These are phyloP conservation scores for Scolanthus callimorphus DNA, from an alignment of 92 coral and sea anemone species.

Conservation along the genomic window DNA sequence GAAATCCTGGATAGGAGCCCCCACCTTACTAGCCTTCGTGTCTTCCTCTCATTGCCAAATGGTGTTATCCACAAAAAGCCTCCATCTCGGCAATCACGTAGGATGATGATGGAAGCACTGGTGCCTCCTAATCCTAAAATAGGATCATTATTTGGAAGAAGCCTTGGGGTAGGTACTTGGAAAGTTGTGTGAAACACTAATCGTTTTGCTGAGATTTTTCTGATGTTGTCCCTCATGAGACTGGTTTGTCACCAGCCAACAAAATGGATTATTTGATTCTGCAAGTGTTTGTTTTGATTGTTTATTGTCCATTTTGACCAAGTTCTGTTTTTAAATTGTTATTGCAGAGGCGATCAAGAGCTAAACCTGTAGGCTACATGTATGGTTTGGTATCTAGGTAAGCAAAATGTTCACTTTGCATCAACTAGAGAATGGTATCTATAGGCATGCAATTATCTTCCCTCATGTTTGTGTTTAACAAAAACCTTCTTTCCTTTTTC, in stretches of 20 bases:
- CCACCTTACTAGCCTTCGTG: constrained; percentile 84
- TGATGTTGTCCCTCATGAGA: no score
- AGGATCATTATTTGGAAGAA: constrained; percentile 82
- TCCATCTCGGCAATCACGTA: constrained; percentile 13
- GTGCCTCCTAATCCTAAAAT: constrained; percentile 74
- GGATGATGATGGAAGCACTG: constrained; percentile 37
- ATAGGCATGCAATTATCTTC: no score
- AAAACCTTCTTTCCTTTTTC: no score
- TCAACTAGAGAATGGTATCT: no score
- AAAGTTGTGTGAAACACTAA: constrained; percentile 7
- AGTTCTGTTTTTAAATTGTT: background rate
- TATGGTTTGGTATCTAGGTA: constrained; percentile 69
- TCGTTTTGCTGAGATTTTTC: constrained; percentile 3
- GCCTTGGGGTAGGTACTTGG: constrained; percentile 39
- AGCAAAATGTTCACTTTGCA: no score
- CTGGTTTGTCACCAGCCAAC: no score
- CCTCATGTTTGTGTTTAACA: no score
- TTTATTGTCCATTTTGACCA: no score
- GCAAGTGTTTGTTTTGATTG: background rate
- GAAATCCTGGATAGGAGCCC: constrained; percentile 94
- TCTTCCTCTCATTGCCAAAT: constrained; percentile 82
- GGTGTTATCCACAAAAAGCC: constrained; percentile 50
- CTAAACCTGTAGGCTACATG: constrained; percentile 39
- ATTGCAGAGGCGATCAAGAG: constrained; percentile 40
- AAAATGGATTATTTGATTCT: no score